Evolutionary conservation across 2,113 vertebrate species (phyloP).

Genomic region (Bubo bubo): DNA sequence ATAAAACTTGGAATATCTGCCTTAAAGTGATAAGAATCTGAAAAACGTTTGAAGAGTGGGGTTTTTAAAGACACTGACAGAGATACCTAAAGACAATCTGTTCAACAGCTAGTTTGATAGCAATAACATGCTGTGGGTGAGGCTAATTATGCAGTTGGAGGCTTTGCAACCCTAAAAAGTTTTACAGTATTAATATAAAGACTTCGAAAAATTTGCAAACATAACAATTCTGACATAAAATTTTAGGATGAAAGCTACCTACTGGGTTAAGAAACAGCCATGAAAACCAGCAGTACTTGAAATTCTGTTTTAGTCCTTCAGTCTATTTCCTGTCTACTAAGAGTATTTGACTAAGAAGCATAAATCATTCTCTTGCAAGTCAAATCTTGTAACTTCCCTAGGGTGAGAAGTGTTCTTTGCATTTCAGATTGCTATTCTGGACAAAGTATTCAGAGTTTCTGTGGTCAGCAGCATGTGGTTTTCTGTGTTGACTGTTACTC

Average conservation of each 20-base stretch:
- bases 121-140: constrained; percentile 26
- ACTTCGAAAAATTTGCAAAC: constrained; percentile 53
- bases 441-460: neutral
- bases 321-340: constrained; percentile 5
- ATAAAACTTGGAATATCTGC: neutral
- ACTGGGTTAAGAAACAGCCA: constrained; percentile 27
- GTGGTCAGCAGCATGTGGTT: neutral
- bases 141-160: constrained; percentile 33
- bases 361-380: constrained; percentile 54
- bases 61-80: constrained; percentile 8
- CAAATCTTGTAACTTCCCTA: neutral
- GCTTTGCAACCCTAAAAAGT: constrained; percentile 33
- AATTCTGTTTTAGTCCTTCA: constrained; percentile 36
- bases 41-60: neutral
- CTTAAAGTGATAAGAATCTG: neutral
- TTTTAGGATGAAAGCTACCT: constrained; percentile 57
- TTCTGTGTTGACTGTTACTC: neutral
- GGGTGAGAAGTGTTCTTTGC: constrained; percentile 15
- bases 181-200: constrained; percentile 43
- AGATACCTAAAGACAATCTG: constrained; percentile 44
- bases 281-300: constrained; percentile 45
- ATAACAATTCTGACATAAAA: constrained; percentile 29
- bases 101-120: constrained; percentile 16
- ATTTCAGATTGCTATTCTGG: neutral
- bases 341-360: constrained; percentile 32